A percentile compares a stretch with the other conserved stretches of the same genome.
These are phyloP conservation scores for Pteruthius melanotis DNA, from an alignment of 2,113 vertebrate genomes.

Conservation along the genomic window DNA sequence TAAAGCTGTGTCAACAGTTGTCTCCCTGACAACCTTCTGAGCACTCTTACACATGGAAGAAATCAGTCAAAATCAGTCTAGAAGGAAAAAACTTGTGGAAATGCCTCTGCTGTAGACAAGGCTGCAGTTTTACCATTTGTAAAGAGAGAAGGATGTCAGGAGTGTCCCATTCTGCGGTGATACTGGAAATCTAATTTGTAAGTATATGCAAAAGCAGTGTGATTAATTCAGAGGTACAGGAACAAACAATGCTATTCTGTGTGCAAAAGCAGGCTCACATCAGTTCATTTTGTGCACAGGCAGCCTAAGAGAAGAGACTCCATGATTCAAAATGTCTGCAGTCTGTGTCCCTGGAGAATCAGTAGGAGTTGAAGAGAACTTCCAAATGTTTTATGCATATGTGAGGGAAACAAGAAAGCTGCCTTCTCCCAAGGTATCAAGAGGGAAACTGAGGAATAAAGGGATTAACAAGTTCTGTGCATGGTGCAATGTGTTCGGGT, in stretches of 20 bases:
- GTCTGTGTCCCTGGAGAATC: background rate
- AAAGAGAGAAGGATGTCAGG: background rate
- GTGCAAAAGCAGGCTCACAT: background rate
- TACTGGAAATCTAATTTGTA: background rate
- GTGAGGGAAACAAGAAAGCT: background rate
- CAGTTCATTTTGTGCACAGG: background rate
- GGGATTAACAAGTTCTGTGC: background rate
- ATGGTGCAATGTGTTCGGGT: background rate
- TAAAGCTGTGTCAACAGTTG: slow-evolving; percentile 23
- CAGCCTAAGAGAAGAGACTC: background rate
- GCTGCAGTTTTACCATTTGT: background rate
- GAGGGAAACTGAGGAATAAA: background rate
- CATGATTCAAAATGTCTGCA: background rate
- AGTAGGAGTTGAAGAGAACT: background rate
- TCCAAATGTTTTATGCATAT: background rate
- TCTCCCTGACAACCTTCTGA: slow-evolving; percentile 25
- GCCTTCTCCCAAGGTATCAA: background rate
- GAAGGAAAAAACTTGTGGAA: background rate
- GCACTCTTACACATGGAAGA: background rate
- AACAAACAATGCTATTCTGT: background rate
- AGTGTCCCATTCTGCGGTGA: background rate
- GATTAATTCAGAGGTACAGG: background rate
- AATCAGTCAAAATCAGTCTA: background rate
- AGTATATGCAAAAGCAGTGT: background rate
- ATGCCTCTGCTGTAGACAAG: background rate